Evolutionary conservation across 2,888 invertebrate genomes (phyloP).

Genomic region (Drosophila formosana): DNA sequence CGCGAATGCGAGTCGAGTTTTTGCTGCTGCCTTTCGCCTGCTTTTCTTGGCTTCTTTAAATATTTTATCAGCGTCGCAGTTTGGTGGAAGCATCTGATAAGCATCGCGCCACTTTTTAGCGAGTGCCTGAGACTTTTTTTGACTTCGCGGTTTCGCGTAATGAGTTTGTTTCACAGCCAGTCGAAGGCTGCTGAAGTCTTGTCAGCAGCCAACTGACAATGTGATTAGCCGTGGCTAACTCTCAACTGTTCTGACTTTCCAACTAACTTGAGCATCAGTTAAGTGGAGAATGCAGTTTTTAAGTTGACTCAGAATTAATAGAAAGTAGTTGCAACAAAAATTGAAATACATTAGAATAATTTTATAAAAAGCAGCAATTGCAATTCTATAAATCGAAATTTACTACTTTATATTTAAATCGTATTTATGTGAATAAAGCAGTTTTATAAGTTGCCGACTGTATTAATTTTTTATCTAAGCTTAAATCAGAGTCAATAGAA

Average conservation of each 20-base stretch:
- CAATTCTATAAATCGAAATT: too few relatives aligned
- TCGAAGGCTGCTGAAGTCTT: constrained; percentile 43
- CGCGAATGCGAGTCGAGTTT: constrained; percentile 37
- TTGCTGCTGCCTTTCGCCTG: constrained; percentile 14
- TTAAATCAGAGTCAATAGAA: too few relatives aligned
- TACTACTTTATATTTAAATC: too few relatives aligned
- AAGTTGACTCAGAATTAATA: too few relatives aligned
- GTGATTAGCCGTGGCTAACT: constrained; percentile 43
- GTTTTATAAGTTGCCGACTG: too few relatives aligned
- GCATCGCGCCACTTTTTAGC: constrained; percentile 69
- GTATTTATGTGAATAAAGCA: too few relatives aligned
- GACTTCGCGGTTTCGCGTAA: constrained; percentile 53
- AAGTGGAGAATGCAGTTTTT: neutral
- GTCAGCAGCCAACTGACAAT: constrained; percentile 53
- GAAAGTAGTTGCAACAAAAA: too few relatives aligned
- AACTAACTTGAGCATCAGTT: neutral
- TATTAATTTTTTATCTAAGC: too few relatives aligned
- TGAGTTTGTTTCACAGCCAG: constrained; percentile 76
- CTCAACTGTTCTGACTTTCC: neutral
- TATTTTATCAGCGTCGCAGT: constrained; percentile 76
- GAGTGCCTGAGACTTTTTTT: constrained; percentile 33
- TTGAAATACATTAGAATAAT: too few relatives aligned
- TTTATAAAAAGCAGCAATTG: too few relatives aligned
- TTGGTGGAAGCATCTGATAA: constrained; percentile 76
- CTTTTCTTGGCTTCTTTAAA: constrained; percentile 56